Percentiles rank a stretch among this genome's conserved stretches.
phyloP scores from a whole-genome alignment of 2,888 invertebrate species.

The Matsumyia berberina region DNA sequence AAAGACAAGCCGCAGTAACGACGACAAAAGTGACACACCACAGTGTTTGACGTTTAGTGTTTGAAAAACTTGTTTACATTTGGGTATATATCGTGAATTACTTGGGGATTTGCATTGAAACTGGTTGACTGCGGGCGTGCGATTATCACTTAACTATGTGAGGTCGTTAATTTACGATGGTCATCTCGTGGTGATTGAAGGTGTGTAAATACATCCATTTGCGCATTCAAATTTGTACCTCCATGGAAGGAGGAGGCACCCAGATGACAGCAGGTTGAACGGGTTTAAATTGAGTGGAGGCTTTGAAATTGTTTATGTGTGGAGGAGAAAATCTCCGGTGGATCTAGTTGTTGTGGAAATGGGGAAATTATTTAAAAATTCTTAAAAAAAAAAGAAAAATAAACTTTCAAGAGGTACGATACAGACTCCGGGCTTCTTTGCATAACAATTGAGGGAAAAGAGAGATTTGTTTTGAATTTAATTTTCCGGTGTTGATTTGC shows the following conservation, averaged over 20 bases:
- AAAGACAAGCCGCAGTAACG: slow-evolving; percentile 43
- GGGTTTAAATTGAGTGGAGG: slow-evolving; percentile 36
- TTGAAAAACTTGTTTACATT: slow-evolving; percentile 69
- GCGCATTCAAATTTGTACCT: slow-evolving; percentile 18
- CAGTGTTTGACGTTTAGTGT: slow-evolving; percentile 39
- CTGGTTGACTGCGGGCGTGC: slow-evolving; percentile 48
- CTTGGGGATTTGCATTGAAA: slow-evolving; percentile 56
- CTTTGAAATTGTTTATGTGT: not conserved
- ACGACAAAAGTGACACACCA: slow-evolving; percentile 39
- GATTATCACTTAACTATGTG: slow-evolving; percentile 63
- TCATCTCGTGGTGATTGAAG: slow-evolving; percentile 44
- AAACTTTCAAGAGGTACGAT: not conserved
- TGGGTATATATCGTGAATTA: slow-evolving; percentile 44
- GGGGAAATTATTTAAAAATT: slow-evolving; percentile 58
- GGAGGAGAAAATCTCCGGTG: slow-evolving; percentile 40
- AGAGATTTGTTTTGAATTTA: not conserved
- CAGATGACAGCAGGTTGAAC: slow-evolving; percentile 60
- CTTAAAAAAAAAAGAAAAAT: too few species aligned
- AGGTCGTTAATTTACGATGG: slow-evolving; percentile 69
- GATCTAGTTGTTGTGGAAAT: slow-evolving; percentile 55
- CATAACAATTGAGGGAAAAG: slow-evolving; percentile 26
- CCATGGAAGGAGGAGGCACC: not conserved
- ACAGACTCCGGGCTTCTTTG: slow-evolving; percentile 1
- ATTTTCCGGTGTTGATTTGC: not conserved
- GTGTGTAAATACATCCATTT: slow-evolving; percentile 62